Percentiles rank a stretch among this genome's conserved stretches.
phyloP scores from a whole-genome alignment of 1,140 invertebrate genomes.

The Parasteatoda tepidariorum region DNA sequence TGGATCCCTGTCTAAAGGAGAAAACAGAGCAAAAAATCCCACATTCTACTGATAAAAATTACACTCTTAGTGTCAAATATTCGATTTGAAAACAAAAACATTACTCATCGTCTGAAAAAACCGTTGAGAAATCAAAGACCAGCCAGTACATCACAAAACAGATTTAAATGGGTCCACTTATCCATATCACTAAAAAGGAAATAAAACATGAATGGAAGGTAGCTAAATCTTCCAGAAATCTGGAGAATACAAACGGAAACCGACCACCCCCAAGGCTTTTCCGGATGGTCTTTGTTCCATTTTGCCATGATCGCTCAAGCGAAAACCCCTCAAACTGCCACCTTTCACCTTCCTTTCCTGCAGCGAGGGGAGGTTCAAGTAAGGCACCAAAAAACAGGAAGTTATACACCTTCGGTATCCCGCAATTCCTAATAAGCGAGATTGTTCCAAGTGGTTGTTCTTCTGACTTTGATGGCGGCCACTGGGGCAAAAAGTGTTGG shows the following conservation, averaged over 20 bases:
- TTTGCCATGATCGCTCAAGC: not conserved
- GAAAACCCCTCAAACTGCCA: not conserved
- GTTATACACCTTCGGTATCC: not conserved
- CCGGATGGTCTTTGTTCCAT: not conserved
- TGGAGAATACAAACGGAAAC: constrained; percentile 1
- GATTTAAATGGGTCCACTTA: not conserved
- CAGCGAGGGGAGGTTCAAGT: not conserved
- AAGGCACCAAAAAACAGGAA: not conserved
- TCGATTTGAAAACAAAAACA: too few relatives aligned
- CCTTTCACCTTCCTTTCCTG: not conserved
- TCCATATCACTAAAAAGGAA: not conserved
- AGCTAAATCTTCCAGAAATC: not conserved
- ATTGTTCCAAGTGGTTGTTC: not conserved
- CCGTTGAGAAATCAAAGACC: not conserved
- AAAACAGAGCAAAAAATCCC: too few relatives aligned
- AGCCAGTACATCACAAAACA: not conserved
- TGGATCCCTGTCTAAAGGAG: too few relatives aligned
- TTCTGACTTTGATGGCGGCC: not conserved
- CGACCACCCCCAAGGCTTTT: not conserved
- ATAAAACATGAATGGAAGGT: not conserved
- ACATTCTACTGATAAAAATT: too few relatives aligned
- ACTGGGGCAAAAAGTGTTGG: not conserved
- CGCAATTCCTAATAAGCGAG: not conserved
- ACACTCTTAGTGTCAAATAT: too few relatives aligned
- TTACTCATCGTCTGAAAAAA: too few relatives aligned